phyloP scores from a whole-genome alignment of 2,888 invertebrate species.

The Apodemia zela region DNA sequence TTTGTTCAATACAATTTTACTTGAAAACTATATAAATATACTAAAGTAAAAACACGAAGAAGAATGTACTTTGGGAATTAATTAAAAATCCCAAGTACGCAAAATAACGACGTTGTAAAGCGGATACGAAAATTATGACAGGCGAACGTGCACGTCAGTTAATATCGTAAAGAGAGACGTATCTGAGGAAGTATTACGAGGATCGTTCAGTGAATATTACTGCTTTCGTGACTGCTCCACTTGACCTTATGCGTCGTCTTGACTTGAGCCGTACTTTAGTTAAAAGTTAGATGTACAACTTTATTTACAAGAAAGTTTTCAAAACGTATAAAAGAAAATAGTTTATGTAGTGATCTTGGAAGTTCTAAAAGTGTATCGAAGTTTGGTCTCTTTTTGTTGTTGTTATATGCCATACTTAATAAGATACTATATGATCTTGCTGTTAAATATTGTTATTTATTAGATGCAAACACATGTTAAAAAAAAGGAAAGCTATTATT shows the following conservation, averaged over 20 bases:
- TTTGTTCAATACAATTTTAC: no score
- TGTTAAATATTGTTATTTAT: no score
- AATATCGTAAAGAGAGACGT: constrained; percentile 13
- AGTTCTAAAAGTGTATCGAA: constrained; percentile 2
- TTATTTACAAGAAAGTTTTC: constrained; percentile 14
- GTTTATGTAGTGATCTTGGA: constrained; percentile 1
- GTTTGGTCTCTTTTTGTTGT: constrained; percentile 6
- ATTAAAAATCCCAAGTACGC: constrained; percentile 69
- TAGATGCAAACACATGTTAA: no score
- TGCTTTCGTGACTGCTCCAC: constrained; percentile 11
- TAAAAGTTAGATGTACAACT: constrained; percentile 8
- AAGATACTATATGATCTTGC: not conserved
- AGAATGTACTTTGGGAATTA: constrained; percentile 39
- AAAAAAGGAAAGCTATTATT: no score
- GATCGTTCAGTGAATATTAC: constrained; percentile 9
- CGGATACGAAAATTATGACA: constrained; percentile 52
- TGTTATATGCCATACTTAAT: not conserved
- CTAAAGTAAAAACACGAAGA: not conserved
- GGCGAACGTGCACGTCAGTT: constrained; percentile 9
- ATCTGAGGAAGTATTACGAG: constrained; percentile 10
- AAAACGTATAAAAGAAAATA: constrained; percentile 11
- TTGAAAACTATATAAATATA: not conserved
- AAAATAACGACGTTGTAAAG: constrained; percentile 69
- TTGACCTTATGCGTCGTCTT: constrained; percentile 6
- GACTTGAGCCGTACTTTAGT: constrained; percentile 4